These are phyloP conservation scores for Micropterix aruncella DNA, from an alignment of 2,888 invertebrate genomes.

Conservation along the genomic window DNA sequence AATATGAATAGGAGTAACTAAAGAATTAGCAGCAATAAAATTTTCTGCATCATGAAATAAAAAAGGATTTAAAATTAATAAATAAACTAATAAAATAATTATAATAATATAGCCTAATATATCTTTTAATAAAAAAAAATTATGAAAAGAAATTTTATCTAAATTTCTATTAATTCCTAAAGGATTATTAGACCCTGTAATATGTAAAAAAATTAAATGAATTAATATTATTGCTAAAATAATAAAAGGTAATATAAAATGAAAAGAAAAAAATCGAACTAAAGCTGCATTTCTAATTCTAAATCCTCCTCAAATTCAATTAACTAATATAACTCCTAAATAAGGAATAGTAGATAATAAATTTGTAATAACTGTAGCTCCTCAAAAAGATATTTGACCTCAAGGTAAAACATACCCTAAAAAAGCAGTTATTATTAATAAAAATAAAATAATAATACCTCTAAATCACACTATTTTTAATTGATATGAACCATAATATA, in stretches of 20 bases:
- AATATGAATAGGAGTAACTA: conserved; percentile 63
- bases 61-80: no score
- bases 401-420: conserved; percentile 67
- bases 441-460: conserved; percentile 50
- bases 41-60: conserved; percentile 58
- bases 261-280: no score
- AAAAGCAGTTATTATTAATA: conserved; percentile 59
- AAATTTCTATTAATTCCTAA: no score
- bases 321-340: conserved; percentile 44
- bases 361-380: conserved; percentile 68
- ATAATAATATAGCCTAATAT: conserved; percentile 43
- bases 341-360: conserved; percentile 58
- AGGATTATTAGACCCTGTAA: conserved; percentile 54
- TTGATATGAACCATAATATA: conserved; percentile 34
- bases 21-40: conserved; percentile 52
- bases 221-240: conserved; percentile 43
- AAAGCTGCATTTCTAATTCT: no score
- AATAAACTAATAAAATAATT: no score
- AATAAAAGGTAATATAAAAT: conserved; percentile 60
- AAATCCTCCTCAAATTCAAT: conserved; percentile 70
- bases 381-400: conserved; percentile 74
- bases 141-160: no score
- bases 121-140: conserved; percentile 51
- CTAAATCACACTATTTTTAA: conserved; percentile 45
- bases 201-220: no score